phyloP scores from a whole-genome alignment of 2,888 invertebrate genomes.

The Eretmocerus hayati region DNA sequence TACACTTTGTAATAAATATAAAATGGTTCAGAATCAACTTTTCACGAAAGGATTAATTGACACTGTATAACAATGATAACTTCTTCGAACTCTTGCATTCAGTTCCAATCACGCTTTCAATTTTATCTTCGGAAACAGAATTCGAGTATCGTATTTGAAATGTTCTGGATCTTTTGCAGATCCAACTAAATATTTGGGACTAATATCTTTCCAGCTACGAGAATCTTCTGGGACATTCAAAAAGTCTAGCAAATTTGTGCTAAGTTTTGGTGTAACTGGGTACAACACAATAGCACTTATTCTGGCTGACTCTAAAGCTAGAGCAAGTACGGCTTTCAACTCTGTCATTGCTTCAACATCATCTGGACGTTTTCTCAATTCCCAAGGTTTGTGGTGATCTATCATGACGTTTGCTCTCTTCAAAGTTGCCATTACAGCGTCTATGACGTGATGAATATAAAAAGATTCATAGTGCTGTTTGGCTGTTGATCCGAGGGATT shows the following conservation, averaged over 20 bases:
- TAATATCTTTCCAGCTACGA: slow-evolving; percentile 51
- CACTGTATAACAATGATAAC: too few species aligned
- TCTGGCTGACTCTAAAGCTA: slow-evolving; percentile 79
- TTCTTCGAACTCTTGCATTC: neutral
- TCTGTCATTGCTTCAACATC: slow-evolving; percentile 48
- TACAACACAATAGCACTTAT: slow-evolving; percentile 73
- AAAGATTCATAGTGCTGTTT: slow-evolving; percentile 63
- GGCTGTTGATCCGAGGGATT: slow-evolving; percentile 54
- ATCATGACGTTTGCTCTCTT: slow-evolving; percentile 81
- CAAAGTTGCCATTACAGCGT: slow-evolving; percentile 66
- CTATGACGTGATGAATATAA: slow-evolving; percentile 77
- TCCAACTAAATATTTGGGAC: slow-evolving; percentile 28
- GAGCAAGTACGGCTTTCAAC: slow-evolving; percentile 67
- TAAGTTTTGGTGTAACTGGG: slow-evolving; percentile 76
- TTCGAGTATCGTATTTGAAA: slow-evolving; percentile 22
- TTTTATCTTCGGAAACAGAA: slow-evolving; percentile 35
- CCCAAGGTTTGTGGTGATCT: slow-evolving; percentile 84
- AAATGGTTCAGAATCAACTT: too few species aligned
- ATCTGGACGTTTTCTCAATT: slow-evolving; percentile 59
- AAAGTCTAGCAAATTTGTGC: slow-evolving; percentile 63
- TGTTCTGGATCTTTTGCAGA: slow-evolving; percentile 1
- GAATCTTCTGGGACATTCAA: slow-evolving; percentile 49
- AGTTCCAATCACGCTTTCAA: slow-evolving; percentile 1
- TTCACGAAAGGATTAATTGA: too few species aligned
- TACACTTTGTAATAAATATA: too few species aligned